Conservation (phyloP, 2,888 invertebrate genomes). For the Blastobasis lacticolella region DNA sequence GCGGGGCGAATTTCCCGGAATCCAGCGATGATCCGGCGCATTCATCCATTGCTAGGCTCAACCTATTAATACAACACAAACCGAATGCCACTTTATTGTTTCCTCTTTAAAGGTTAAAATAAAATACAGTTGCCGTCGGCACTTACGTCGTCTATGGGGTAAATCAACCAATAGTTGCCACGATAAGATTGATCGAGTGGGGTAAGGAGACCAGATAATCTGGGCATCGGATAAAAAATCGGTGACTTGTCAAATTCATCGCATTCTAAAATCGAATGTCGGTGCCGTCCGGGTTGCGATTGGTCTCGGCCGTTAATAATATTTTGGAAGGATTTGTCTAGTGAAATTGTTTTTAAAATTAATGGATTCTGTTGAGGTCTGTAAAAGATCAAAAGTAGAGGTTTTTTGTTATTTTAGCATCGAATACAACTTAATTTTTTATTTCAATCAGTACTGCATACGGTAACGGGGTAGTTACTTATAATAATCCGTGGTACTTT, state of each 20-base stretch:
- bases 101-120: conserved; percentile 18
- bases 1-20: conserved; percentile 72
- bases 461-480: too few relatives aligned
- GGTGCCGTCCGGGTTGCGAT: conserved; percentile 34
- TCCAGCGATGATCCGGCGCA: conserved; percentile 70
- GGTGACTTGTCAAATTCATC: conserved; percentile 72
- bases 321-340: too few relatives aligned
- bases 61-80: conserved; percentile 27
- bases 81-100: conserved; percentile 12
- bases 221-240: conserved; percentile 59
- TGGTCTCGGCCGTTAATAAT: conserved; percentile 34
- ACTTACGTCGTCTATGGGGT: conserved; percentile 25
- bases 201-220: conserved; percentile 69
- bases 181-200: conserved; percentile 74
- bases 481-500: too few relatives aligned
- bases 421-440: too few relatives aligned
- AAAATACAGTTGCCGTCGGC: background rate
- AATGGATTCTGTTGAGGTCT: too few relatives aligned
- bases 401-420: too few relatives aligned
- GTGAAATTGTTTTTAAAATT: too few relatives aligned
- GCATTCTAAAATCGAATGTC: conserved; percentile 53
- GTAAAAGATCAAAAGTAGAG: too few relatives aligned
- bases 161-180: conserved; percentile 41
- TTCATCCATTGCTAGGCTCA: conserved; percentile 45
- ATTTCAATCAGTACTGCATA: too few relatives aligned